A percentile compares a stretch with the other conserved stretches of the same genome.
Conservation (phyloP, 2,888 invertebrate genomes). For the Xylophagus ater region DNA sequence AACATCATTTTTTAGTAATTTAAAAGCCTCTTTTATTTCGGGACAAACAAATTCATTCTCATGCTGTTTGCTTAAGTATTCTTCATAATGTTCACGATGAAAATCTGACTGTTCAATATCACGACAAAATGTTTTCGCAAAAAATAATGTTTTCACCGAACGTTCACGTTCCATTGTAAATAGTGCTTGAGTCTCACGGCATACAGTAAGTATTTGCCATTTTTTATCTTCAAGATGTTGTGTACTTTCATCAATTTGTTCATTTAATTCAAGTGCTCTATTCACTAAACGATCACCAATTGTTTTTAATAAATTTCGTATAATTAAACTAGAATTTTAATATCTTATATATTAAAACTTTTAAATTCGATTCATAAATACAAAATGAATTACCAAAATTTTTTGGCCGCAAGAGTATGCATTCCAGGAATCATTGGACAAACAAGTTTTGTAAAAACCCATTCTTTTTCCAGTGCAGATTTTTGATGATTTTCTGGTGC, state of each 20-base stretch:
- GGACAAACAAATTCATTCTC: conserved; percentile 43
- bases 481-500: conserved; percentile 46
- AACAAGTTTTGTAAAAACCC: conserved; percentile 72
- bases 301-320: conserved; percentile 40
- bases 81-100: conserved; percentile 38
- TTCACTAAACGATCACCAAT: conserved; percentile 41
- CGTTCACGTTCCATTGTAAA: conserved; percentile 71
- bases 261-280: conserved; percentile 39
- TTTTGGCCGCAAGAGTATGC: conserved; percentile 58
- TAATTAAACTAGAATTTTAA: conserved; percentile 29
- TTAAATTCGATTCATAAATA: conserved; percentile 3
- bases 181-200: conserved; percentile 67
- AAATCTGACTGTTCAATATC: conserved; percentile 49
- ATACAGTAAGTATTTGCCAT: conserved; percentile 43
- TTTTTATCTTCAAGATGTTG: conserved; percentile 28
- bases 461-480: conserved; percentile 72
- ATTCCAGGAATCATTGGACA: conserved; percentile 68
- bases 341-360: neutral
- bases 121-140: conserved; percentile 64
- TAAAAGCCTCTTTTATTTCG: conserved; percentile 51
- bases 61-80: conserved; percentile 30
- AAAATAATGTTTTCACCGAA: conserved; percentile 66
- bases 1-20: conserved; percentile 43
- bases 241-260: conserved; percentile 30
- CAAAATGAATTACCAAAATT: conserved; percentile 53